Evolutionary conservation across 1,140 invertebrate genomes (phyloP).

Genomic region (Maconellicoccus hirsutus): DNA sequence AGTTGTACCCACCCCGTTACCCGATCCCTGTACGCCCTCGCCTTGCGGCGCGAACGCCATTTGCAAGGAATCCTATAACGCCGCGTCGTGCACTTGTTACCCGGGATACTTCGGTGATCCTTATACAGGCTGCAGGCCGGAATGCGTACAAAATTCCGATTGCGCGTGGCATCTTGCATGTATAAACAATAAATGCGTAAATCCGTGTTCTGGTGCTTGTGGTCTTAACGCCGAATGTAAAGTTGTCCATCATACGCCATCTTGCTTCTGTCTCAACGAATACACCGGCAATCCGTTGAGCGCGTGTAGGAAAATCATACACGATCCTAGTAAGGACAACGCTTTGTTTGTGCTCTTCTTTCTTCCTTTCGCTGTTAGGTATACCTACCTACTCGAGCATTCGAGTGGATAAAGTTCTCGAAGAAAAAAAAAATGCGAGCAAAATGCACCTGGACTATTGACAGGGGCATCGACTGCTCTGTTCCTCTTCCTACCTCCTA

Average conservation of each 20-base stretch:
- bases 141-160: constrained; percentile 68
- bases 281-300: constrained; percentile 70
- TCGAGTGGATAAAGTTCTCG: no score
- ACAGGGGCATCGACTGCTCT: no score
- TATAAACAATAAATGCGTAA: constrained; percentile 63
- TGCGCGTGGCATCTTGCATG: constrained; percentile 69
- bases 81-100: constrained; percentile 53
- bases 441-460: no score
- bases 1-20: constrained; percentile 31
- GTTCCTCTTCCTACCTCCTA: no score
- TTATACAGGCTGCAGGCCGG: constrained; percentile 63
- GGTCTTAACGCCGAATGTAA: constrained; percentile 73
- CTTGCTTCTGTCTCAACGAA: constrained; percentile 60
- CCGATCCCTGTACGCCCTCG: constrained; percentile 59
- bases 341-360: constrained; percentile 10
- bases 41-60: constrained; percentile 68
- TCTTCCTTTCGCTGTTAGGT: not conserved
- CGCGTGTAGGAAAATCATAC: constrained; percentile 41
- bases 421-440: no score
- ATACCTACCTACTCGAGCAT: no score
- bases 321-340: constrained; percentile 30
- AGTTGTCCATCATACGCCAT: constrained; percentile 70
- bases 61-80: constrained; percentile 41
- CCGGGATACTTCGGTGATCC: constrained; percentile 65
- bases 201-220: constrained; percentile 69